phyloP scores from a whole-genome alignment of 2,797 vertebrate species.

The Lemur catta region DNA sequence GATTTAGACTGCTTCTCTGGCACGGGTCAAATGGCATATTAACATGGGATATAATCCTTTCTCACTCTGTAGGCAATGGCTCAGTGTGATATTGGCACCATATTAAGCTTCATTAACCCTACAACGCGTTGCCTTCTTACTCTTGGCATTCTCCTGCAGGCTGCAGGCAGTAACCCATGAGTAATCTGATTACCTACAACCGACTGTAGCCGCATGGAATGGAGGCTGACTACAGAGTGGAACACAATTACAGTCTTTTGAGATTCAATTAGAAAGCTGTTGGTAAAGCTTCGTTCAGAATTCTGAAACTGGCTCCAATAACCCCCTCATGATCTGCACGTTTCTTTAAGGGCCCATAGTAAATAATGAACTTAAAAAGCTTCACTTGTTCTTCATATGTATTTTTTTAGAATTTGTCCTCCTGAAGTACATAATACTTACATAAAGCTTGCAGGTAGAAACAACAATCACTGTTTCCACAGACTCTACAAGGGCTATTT shows the following conservation, averaged over 20 bases:
- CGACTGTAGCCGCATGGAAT: conserved; percentile 81
- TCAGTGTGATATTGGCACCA: conserved; percentile 87
- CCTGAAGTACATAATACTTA: conserved; percentile 10
- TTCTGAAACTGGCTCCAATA: conserved; percentile 77
- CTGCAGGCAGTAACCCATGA: conserved; percentile 85
- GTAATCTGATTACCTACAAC: conserved; percentile 88
- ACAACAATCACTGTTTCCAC: conserved; percentile 38
- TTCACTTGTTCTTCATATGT: conserved; percentile 48
- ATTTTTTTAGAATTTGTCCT: not conserved
- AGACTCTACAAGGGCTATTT: not conserved
- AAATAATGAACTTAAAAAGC: conserved; percentile 74
- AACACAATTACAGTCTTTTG: conserved; percentile 75
- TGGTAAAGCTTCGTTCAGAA: conserved; percentile 71
- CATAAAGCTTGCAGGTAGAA: not conserved
- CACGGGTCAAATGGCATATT: conserved; percentile 85
- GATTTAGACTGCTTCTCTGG: conserved; percentile 85
- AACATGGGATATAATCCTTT: conserved; percentile 89
- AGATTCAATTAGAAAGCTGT: conserved; percentile 82
- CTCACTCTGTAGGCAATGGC: conserved; percentile 87
- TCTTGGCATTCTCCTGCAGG: conserved; percentile 82
- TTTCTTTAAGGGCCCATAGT: conserved; percentile 77
- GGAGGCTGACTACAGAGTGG: conserved; percentile 76
- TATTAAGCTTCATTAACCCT: conserved; percentile 87
- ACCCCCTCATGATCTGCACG: conserved; percentile 62
- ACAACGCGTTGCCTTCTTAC: conserved; percentile 83